Conservation (phyloP, 2,113 vertebrate genomes). For the Genyomyrus donnyi region DNA sequence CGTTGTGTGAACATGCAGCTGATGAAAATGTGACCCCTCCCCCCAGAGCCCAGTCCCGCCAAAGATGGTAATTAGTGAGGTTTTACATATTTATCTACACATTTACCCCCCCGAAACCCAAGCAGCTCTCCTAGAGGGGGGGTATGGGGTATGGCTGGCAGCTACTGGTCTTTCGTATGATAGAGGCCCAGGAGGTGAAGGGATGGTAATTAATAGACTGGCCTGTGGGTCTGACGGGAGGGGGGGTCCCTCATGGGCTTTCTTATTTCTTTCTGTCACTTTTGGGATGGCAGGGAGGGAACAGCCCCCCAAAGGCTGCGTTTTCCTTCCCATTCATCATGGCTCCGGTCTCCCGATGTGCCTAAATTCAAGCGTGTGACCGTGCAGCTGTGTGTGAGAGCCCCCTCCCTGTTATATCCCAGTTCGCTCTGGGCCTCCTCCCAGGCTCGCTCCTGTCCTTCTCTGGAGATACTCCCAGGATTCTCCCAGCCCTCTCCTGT, state of each 20-base stretch:
- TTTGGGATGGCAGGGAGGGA: conserved; percentile 37
- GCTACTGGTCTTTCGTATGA: conserved; percentile 23
- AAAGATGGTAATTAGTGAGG: neutral
- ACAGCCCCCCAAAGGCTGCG: conserved; percentile 51
- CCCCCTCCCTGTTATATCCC: neutral
- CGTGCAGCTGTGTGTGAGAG: neutral
- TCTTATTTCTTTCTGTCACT: conserved; percentile 31
- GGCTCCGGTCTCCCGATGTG: conserved; percentile 43
- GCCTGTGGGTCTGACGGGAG: neutral
- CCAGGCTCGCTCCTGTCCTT: neutral
- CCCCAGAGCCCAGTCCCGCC: neutral
- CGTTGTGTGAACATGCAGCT: neutral
- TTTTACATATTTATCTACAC: conserved; percentile 4
- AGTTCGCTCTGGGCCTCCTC: neutral
- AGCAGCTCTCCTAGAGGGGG: neutral
- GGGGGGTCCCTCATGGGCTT: neutral
- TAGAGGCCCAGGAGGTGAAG: neutral
- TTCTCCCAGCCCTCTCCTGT: no score
- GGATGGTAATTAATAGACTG: conserved; percentile 28
- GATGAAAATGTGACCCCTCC: neutral
- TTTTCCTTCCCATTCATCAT: conserved; percentile 38
- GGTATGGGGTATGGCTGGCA: conserved; percentile 15
- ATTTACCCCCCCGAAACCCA: neutral
- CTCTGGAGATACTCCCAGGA: neutral
- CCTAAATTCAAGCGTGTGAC: neutral